Evolutionary conservation across 2,113 vertebrate species (phyloP).

Genomic region (Muntiacus muntjak): DNA sequence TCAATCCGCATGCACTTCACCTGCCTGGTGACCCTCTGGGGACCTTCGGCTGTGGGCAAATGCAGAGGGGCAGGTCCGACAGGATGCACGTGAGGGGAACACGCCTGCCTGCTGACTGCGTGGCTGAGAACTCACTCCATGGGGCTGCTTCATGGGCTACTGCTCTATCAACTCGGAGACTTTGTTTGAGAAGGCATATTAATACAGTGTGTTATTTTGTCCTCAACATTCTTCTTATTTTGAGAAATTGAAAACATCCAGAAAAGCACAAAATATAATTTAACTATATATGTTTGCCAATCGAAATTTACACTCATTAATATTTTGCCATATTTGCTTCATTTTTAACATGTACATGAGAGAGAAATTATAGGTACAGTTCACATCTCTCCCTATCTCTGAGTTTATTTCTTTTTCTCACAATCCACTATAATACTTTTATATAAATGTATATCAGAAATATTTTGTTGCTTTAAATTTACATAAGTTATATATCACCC

Average conservation of each 20-base stretch:
- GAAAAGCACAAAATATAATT: background rate
- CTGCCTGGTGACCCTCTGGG: constrained; percentile 45
- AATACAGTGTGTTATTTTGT: background rate
- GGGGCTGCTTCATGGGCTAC: background rate
- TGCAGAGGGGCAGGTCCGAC: background rate
- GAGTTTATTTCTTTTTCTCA: background rate
- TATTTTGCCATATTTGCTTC: background rate
- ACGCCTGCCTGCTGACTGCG: background rate
- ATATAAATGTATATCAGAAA: background rate
- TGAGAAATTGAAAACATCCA: background rate
- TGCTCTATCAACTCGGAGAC: background rate
- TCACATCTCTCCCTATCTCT: background rate
- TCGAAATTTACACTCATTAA: background rate
- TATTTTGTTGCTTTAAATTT: background rate
- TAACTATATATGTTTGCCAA: background rate
- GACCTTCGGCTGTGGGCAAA: constrained; percentile 60
- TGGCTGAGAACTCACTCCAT: background rate
- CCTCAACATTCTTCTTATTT: background rate
- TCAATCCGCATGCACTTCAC: constrained; percentile 85
- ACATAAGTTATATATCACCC: background rate
- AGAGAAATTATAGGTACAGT: background rate
- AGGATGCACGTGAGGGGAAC: accelerated
- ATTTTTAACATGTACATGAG: background rate
- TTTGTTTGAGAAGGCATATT: background rate
- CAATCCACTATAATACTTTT: background rate